Evolutionary conservation across 2,888 invertebrate genomes (phyloP).

Genomic region (Antitype chi): DNA sequence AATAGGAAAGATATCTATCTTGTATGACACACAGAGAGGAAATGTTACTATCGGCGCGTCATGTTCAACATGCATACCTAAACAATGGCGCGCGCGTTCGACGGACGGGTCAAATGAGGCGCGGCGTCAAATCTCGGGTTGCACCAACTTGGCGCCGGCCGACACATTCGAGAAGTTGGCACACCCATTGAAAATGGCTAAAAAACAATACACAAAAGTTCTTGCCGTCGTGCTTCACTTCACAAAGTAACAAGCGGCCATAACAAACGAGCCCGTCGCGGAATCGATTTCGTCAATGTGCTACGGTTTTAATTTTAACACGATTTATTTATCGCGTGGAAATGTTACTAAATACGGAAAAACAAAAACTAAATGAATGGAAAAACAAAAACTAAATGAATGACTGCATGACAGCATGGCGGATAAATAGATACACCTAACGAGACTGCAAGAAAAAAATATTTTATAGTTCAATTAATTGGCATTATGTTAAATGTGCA

Average conservation of each 20-base stretch:
- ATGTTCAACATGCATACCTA: slow-evolving; percentile 81
- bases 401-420: background rate
- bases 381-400: background rate
- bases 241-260: slow-evolving; percentile 83
- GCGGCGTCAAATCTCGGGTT: slow-evolving; percentile 87
- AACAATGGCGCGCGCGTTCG: slow-evolving; percentile 84
- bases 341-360: background rate
- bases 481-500: slow-evolving; percentile 57
- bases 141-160: slow-evolving; percentile 86
- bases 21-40: slow-evolving; percentile 76
- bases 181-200: slow-evolving; percentile 80
- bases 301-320: slow-evolving; percentile 37
- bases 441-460: slow-evolving; percentile 38
- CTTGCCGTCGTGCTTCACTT: slow-evolving; percentile 82
- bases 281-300: slow-evolving; percentile 71
- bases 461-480: slow-evolving; percentile 67
- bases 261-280: slow-evolving; percentile 77
- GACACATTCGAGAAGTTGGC: slow-evolving; percentile 84
- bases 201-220: slow-evolving; percentile 80
- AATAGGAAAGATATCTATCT: slow-evolving; percentile 68
- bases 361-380: too few species aligned
- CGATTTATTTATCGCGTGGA: slow-evolving; percentile 30
- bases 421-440: slow-evolving; percentile 1
- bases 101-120: slow-evolving; percentile 87
- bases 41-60: slow-evolving; percentile 75